Conservation (phyloP, 2,888 invertebrate species). For the Agrotis ipsilon region DNA sequence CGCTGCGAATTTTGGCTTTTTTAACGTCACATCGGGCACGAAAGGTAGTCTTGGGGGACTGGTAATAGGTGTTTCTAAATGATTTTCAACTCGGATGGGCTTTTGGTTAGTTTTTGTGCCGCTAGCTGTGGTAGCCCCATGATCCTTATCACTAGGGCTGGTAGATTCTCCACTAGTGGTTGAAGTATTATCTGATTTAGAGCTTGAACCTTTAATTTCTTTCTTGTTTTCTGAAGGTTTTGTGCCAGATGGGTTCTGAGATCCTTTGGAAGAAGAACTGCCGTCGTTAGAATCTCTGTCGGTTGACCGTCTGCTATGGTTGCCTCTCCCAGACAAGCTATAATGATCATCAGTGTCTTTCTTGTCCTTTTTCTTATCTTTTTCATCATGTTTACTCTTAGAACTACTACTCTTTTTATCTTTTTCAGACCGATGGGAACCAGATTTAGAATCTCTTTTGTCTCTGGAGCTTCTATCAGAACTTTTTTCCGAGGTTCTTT, state of each 20-base stretch:
- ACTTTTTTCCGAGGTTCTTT: conserved; percentile 71
- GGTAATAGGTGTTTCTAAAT: conserved; percentile 81
- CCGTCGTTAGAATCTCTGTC: conserved; percentile 96
- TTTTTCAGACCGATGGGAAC: conserved; percentile 85
- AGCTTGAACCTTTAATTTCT: conserved; percentile 83
- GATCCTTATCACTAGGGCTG: conserved; percentile 89
- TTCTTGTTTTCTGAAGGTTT: conserved; percentile 83
- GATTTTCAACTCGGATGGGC: conserved; percentile 83
- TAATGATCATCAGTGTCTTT: conserved; percentile 94
- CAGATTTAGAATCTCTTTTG: conserved; percentile 80
- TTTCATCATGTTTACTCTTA: conserved; percentile 85
- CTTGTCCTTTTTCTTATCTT: conserved; percentile 87
- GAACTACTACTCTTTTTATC: conserved; percentile 83
- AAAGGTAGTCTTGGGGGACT: conserved; percentile 83
- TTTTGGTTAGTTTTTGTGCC: conserved; percentile 74
- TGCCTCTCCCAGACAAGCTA: conserved; percentile 92
- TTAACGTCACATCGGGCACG: conserved; percentile 88
- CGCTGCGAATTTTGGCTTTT: conserved; percentile 93
- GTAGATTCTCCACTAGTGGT: conserved; percentile 86
- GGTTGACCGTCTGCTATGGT: conserved; percentile 93
- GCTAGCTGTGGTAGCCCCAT: conserved; percentile 68
- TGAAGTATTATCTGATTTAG: conserved; percentile 86
- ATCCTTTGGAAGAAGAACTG: conserved; percentile 88
- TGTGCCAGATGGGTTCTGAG: conserved; percentile 78
- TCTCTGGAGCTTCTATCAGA: conserved; percentile 77